Evolutionary conservation across 2,888 invertebrate genomes (phyloP).

Genomic region (Smittia sp.): DNA sequence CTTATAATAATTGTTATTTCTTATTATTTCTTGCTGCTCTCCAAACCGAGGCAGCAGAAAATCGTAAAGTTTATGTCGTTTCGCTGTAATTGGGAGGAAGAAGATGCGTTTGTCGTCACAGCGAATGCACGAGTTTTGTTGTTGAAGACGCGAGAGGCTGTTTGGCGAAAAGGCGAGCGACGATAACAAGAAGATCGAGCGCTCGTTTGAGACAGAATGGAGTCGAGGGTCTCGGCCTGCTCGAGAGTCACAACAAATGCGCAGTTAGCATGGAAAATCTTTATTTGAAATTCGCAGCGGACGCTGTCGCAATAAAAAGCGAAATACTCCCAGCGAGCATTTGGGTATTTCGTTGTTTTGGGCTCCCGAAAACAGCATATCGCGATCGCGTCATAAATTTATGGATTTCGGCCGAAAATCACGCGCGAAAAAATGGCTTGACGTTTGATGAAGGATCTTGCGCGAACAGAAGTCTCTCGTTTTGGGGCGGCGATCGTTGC

Average conservation of each 20-base stretch:
- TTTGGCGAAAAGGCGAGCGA: neutral
- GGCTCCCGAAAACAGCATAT: neutral
- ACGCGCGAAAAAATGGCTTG: slow-evolving; percentile 2
- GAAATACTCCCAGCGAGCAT: no score
- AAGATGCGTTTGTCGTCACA: slow-evolving; percentile 25
- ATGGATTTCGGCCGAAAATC: slow-evolving; percentile 7
- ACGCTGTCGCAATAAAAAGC: neutral
- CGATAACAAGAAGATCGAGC: neutral
- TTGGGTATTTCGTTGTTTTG: no score
- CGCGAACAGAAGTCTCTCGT: slow-evolving; percentile 5
- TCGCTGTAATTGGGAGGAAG: slow-evolving; percentile 29
- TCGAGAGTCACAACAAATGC: slow-evolving; percentile 14
- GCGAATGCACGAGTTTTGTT: neutral
- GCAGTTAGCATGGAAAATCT: slow-evolving; percentile 30
- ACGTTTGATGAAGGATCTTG: neutral
- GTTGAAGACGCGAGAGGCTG: neutral
- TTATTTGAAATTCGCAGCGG: neutral
- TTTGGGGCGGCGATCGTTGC: neutral
- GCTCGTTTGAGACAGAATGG: neutral
- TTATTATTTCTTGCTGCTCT: neutral
- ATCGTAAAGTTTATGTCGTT: slow-evolving; percentile 19
- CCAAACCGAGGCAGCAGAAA: neutral
- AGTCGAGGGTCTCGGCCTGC: neutral
- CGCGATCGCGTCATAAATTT: slow-evolving; percentile 37
- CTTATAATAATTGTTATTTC: slow-evolving; percentile 38